A percentile compares a stretch with the other conserved stretches of the same genome.
Conservation (phyloP, 2,113 vertebrate species). For the Candoia aspera region DNA sequence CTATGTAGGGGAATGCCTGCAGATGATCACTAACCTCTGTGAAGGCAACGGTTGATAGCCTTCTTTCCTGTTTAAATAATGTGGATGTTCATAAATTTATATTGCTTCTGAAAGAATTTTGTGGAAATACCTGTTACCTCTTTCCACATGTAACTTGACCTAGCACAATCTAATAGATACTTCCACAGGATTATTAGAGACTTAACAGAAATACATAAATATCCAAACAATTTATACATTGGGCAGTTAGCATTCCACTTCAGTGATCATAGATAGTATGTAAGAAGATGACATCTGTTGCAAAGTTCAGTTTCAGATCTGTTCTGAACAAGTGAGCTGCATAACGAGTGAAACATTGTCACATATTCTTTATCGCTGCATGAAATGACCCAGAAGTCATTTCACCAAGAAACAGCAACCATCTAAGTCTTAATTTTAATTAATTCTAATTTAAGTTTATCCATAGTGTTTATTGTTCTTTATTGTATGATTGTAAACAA, state of each 20-base stretch:
- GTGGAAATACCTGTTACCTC: too few species aligned
- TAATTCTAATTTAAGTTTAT: not conserved
- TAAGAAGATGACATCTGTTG: not conserved
- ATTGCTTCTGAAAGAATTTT: too few species aligned
- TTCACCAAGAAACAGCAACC: not conserved
- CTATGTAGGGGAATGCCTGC: not conserved
- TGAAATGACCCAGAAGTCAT: not conserved
- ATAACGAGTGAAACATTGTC: not conserved
- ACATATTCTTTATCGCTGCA: not conserved
- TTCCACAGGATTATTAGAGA: too few species aligned
- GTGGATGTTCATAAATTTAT: too few species aligned
- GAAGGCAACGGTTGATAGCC: not conserved
- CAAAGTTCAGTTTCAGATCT: not conserved
- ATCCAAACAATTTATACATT: too few species aligned
- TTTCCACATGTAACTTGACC: too few species aligned
- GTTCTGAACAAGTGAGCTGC: not conserved
- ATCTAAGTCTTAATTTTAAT: not conserved
- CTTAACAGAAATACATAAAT: too few species aligned
- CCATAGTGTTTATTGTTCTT: not conserved
- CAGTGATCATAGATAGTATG: not conserved
- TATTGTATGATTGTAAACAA: not conserved
- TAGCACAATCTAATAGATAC: too few species aligned
- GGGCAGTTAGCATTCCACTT: too few species aligned
- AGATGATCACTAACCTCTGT: not conserved
- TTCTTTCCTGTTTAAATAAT: not conserved